Conservation (phyloP, 2,113 vertebrate species). For the Antigone vipio region DNA sequence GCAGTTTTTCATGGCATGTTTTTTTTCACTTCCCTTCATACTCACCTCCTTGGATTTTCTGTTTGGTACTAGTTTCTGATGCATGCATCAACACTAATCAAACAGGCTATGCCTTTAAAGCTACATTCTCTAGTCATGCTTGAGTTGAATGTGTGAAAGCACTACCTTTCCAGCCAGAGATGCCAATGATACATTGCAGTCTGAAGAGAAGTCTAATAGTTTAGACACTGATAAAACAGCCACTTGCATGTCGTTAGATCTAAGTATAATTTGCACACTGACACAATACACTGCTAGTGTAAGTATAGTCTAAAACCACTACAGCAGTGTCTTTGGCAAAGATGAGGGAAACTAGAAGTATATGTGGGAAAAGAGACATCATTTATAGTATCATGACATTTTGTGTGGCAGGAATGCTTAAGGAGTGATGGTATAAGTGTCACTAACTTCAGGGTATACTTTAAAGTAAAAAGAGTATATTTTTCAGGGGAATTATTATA, state of each 20-base stretch:
- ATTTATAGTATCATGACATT: not conserved
- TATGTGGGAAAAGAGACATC: not conserved
- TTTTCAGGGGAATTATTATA: not conserved
- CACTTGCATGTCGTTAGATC: not conserved
- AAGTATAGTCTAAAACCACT: not conserved
- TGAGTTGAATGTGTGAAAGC: not conserved
- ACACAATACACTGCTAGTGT: not conserved
- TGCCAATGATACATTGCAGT: not conserved
- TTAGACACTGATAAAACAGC: not conserved
- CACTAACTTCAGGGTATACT: not conserved
- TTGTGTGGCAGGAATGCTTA: not conserved
- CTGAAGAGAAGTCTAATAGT: not conserved
- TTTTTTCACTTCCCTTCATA: slow-evolving; percentile 45
- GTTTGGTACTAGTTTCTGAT: slow-evolving; percentile 25
- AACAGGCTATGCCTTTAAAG: not conserved
- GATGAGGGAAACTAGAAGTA: not conserved
- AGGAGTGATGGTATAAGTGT: not conserved
- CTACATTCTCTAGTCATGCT: not conserved
- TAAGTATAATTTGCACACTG: not conserved
- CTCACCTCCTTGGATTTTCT: slow-evolving; percentile 7
- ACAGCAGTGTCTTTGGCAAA: not conserved
- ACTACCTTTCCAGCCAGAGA: not conserved
- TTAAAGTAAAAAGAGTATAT: not conserved
- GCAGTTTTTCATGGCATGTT: not conserved
- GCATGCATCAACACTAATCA: slow-evolving; percentile 10